A percentile compares a stretch with the other conserved stretches of the same genome.
phyloP scores from a whole-genome alignment of 2,113 vertebrate genomes.

The Acrocephalus kingi region DNA sequence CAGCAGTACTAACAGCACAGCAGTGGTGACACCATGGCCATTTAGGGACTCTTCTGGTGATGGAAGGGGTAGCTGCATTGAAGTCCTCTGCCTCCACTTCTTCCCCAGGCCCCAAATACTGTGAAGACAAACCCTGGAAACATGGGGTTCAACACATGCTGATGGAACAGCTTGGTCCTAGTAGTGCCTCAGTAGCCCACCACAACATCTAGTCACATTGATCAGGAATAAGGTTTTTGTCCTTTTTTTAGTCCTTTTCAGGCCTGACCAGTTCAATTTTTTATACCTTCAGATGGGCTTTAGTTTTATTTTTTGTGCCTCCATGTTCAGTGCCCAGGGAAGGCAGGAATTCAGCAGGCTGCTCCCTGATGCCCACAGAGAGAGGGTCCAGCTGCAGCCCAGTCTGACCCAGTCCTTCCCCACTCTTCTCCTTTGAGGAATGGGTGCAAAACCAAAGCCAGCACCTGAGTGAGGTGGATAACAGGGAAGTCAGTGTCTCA shows the following conservation, averaged over 20 bases:
- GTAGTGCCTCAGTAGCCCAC: not conserved
- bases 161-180: not conserved
- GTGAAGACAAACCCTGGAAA: not conserved
- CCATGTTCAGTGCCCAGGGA: not conserved
- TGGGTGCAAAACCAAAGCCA: not conserved
- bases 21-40: not conserved
- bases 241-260: not conserved
- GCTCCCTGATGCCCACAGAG: fast-evolving
- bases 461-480: not conserved
- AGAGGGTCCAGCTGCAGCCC: not conserved
- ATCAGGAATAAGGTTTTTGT: not conserved
- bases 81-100: not conserved
- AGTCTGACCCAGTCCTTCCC: not conserved
- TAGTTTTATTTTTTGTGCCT: not conserved
- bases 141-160: not conserved
- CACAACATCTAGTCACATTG: not conserved
- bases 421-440: not conserved
- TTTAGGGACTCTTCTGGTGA: not conserved
- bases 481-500: not conserved
- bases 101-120: not conserved
- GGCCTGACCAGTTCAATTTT: not conserved
- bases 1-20: not conserved
- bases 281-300: not conserved
- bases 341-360: not conserved
- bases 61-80: not conserved